Evolutionary conservation across 2,888 invertebrate species (phyloP), one percentile per base, ranked within the genome.

Genomic region (Hybos culiciformis): DNA sequence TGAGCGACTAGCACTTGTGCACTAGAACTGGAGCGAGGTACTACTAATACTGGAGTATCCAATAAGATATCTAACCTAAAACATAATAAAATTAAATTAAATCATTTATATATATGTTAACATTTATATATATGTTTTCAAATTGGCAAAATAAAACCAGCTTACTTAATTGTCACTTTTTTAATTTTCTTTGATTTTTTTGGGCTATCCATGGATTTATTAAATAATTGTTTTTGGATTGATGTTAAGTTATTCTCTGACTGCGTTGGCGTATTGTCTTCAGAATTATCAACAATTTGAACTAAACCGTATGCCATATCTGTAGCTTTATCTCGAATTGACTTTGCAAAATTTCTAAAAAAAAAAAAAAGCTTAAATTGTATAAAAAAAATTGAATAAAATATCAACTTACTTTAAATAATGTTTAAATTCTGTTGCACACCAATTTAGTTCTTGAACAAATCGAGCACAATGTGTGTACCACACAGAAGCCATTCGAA

Each of bases 261-360:
- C 12, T 43, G 37, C n/a, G 37, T 36, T 23, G 15, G 12, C 3
- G 18, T 29, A 40, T 11, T 17, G 15, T 40, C 23, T 19, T 34
- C 23, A 18, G 5, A 9, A 8, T 36, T 12, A 26, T 15, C 60
- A 36, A 53, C 55, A 5, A 61, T 76, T 19, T 84, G 82, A 4
- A 87, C 86, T 45, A 94, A 73, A 1, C 87, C 90, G 46, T 86
- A 77, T 19, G 94, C 94, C 78, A 94, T 87, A 67, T 93, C 92
- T 0, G 90, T 84, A 26, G 94, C 94, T 42, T 92, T 93, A 42
- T 83, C 80, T 51, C 83, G 82, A 53, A 94, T 82, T 40, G 90
- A 86, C 42, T 80, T 74, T 12, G 90, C 88, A 50, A 92, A 72
- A 61, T 84, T 81, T 42, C 83, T 78, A 15, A 17, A 48, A 17